Conservation (phyloP, 53 echinoderm and acorn worm species). For the Glandiceps talaboti region DNA sequence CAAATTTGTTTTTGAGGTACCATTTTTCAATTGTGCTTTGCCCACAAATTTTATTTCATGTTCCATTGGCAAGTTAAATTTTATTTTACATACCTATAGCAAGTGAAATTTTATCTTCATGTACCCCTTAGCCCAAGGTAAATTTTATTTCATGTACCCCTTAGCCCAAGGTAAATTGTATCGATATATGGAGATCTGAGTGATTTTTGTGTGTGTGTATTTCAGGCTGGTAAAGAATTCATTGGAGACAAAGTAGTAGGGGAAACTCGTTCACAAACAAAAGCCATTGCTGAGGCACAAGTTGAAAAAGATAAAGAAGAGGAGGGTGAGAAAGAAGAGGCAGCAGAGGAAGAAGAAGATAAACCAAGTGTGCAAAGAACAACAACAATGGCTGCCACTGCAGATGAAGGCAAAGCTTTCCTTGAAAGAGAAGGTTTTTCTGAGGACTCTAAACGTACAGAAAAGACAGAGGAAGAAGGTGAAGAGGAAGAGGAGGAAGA, state of each 20-base stretch:
- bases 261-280: conserved; percentile 73
- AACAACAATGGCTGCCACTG: background rate
- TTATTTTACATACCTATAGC: too few species aligned
- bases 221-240: conserved; percentile 66
- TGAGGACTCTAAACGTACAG: background rate
- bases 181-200: too few species aligned
- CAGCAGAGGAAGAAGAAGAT: conserved; percentile 45
- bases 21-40: too few species aligned
- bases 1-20: too few species aligned
- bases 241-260: conserved; percentile 72
- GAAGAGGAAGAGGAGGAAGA: conserved; percentile 47
- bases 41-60: too few species aligned
- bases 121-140: too few species aligned
- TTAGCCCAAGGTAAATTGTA: too few species aligned
- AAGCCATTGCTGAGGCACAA: conserved; percentile 46
- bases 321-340: conserved; percentile 49
- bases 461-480: conserved; percentile 22
- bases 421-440: background rate
- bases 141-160: too few species aligned
- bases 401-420: background rate
- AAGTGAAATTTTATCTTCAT: too few species aligned
- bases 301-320: conserved; percentile 30
- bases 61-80: too few species aligned
- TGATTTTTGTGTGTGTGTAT: too few species aligned
- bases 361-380: conserved; percentile 10